These are phyloP conservation scores for Scelioninae gen. 1 DNA, from an alignment of 2,888 invertebrate species.

Conservation along the genomic window DNA sequence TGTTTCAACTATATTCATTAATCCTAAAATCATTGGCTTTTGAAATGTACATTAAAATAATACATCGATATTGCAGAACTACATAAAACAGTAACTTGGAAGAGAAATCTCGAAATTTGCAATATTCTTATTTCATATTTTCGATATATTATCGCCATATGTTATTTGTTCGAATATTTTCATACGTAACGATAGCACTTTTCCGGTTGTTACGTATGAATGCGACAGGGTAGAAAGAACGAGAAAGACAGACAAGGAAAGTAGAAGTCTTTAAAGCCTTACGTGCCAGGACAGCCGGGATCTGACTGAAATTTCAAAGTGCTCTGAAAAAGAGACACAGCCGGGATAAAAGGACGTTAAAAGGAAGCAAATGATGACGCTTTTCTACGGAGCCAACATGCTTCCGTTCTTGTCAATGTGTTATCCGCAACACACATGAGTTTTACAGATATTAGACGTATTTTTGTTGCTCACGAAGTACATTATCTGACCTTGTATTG, in stretches of 20 bases:
- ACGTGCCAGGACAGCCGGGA: slow-evolving; percentile 34
- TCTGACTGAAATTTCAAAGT: slow-evolving; percentile 59
- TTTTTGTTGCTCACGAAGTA: slow-evolving; percentile 46
- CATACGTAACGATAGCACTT: slow-evolving; percentile 37
- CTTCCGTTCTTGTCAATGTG: slow-evolving; percentile 42
- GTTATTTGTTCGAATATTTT: slow-evolving; percentile 48
- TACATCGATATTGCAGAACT: too few species aligned
- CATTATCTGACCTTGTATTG: slow-evolving; percentile 34
- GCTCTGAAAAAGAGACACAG: slow-evolving; percentile 28
- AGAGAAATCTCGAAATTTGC: too few species aligned
- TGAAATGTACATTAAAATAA: too few species aligned
- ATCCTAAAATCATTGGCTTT: too few species aligned
- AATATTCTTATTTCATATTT: too few species aligned
- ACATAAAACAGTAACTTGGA: too few species aligned
- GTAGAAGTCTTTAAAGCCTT: slow-evolving; percentile 42
- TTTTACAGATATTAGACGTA: slow-evolving; percentile 47
- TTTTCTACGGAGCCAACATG: slow-evolving; percentile 43
- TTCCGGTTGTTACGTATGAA: slow-evolving; percentile 53
- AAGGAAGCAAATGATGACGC: slow-evolving; percentile 55
- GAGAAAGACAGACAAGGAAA: too few species aligned
- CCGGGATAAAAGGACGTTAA: slow-evolving; percentile 48
- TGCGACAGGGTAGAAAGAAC: too few species aligned
- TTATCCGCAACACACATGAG: slow-evolving; percentile 22
- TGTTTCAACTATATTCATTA: too few species aligned
- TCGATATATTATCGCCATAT: slow-evolving; percentile 19